Base-by-base conservation (phyloP, 2,113 vertebrate genomes). In the Chionis minor region DNA sequence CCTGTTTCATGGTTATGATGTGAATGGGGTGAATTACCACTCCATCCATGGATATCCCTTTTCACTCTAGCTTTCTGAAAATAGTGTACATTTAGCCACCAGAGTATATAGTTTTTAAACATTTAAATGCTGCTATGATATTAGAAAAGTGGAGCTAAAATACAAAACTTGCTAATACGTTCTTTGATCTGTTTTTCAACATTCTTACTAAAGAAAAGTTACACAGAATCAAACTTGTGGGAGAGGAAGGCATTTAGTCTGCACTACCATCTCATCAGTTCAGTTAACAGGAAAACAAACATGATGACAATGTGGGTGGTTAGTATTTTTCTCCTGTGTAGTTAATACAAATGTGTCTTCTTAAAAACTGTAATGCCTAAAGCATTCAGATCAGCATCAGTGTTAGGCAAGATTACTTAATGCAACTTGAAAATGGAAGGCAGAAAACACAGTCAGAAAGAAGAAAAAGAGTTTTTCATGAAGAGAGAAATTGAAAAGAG, bases 211-310 rank as follows among this genome's bases (percentile, higher is more conserved):
- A 78, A 56, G 32, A 81, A 95, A 71, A 90, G 7, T 49, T 33
- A 52, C 10, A 58, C 40, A 88, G 15, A 84, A 69, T 84, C 73
- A 81, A 73, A 56, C 23, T 52, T 74, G 5, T 22, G 19, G 30
- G 33, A 51, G 40, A 49, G 7, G 22, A 77, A 72, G 12, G 13
- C 17, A 45, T 96, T 96, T 81, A 84, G 45, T 49, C 47, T 73
- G 14, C 17, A 74, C 61, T 90, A 80, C 12, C 22, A 66, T 30
- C 54, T 81, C 8, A 2, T 61, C 87, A 81, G 24, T 95, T 95
- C 75, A 75, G 44, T 85, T 71, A 82, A 30, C 52, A 81, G 45
- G 45, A 95, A 94, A 96, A 63, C 40, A 94, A 96, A 89, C 40
- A 94, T 17, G 24, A 75, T 49, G 21, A 70, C 85, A 62, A 95